These are phyloP conservation scores for Procavia capensis DNA, from an alignment of 2,113 vertebrate species.

Conservation along the genomic window DNA sequence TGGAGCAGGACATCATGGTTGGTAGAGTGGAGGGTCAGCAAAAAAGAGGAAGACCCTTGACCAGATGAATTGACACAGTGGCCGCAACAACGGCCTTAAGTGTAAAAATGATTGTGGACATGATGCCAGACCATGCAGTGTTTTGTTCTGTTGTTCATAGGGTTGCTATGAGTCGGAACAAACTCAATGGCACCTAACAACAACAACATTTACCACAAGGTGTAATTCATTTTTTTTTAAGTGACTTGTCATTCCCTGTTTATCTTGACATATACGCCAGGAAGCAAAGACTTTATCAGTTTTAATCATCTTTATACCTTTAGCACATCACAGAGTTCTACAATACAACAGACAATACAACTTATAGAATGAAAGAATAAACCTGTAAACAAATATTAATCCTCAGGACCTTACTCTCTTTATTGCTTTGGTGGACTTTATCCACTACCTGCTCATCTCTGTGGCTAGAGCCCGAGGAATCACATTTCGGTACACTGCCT, in stretches of 20 bases:
- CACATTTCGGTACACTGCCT: neutral
- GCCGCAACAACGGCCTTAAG: too few relatives aligned
- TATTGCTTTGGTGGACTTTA: neutral
- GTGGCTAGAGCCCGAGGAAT: neutral
- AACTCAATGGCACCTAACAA: too few relatives aligned
- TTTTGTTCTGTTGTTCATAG: too few relatives aligned
- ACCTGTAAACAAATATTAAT: neutral
- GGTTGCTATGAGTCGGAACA: too few relatives aligned
- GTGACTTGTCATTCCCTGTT: neutral
- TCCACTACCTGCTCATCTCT: neutral
- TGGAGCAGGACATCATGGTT: too few relatives aligned
- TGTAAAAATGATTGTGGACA: too few relatives aligned
- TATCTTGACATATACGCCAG: neutral
- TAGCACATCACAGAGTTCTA: neutral
- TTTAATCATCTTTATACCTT: neutral
- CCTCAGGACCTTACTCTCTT: neutral
- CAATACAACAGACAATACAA: neutral
- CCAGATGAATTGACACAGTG: too few relatives aligned
- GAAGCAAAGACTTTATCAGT: neutral
- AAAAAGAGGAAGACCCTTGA: too few relatives aligned
- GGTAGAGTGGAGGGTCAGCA: too few relatives aligned
- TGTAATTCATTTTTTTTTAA: constrained; percentile 4
- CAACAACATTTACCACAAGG: too few relatives aligned
- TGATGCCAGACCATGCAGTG: too few relatives aligned
- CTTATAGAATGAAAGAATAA: neutral